A percentile compares a stretch with the other conserved stretches of the same genome.
phyloP scores from a whole-genome alignment of 2,888 invertebrate species.

The Phengaris alcon region DNA sequence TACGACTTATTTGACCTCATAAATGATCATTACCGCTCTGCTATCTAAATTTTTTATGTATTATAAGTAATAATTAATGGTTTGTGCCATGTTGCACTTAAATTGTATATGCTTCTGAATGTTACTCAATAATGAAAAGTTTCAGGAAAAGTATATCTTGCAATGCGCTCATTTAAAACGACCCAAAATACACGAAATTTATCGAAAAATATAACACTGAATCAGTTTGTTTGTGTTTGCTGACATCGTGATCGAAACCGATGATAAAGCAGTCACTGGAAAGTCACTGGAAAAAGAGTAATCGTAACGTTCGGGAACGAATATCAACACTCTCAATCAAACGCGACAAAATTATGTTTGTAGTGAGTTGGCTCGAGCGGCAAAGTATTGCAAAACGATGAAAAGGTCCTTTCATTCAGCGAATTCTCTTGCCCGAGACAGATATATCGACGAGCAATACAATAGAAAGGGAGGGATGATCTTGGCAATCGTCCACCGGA shows the following conservation, averaged over 20 bases:
- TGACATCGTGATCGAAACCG: slow-evolving; percentile 5
- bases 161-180: not conserved
- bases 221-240: slow-evolving; percentile 16
- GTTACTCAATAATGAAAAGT: not conserved
- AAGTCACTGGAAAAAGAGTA: slow-evolving; percentile 22
- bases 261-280: slow-evolving; percentile 23
- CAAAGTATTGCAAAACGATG: slow-evolving; percentile 70
- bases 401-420: slow-evolving; percentile 72
- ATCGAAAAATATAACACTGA: slow-evolving; percentile 21
- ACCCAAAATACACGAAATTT: slow-evolving; percentile 9
- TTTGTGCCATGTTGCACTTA: too few relatives aligned
- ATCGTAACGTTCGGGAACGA: slow-evolving; percentile 24
- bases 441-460: slow-evolving; percentile 40
- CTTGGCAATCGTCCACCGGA: slow-evolving; percentile 79
- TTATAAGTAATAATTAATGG: too few relatives aligned
- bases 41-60: too few relatives aligned
- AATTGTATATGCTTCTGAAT: not conserved
- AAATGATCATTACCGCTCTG: too few relatives aligned
- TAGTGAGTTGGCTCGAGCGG: slow-evolving; percentile 63
- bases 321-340: slow-evolving; percentile 33
- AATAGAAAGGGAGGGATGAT: slow-evolving; percentile 48
- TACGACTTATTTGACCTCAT: too few relatives aligned
- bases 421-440: slow-evolving; percentile 62
- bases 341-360: slow-evolving; percentile 64
- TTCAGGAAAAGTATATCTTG: not conserved